Conservation (phyloP, 2,888 invertebrate species). For the Aricia artaxerxes region DNA sequence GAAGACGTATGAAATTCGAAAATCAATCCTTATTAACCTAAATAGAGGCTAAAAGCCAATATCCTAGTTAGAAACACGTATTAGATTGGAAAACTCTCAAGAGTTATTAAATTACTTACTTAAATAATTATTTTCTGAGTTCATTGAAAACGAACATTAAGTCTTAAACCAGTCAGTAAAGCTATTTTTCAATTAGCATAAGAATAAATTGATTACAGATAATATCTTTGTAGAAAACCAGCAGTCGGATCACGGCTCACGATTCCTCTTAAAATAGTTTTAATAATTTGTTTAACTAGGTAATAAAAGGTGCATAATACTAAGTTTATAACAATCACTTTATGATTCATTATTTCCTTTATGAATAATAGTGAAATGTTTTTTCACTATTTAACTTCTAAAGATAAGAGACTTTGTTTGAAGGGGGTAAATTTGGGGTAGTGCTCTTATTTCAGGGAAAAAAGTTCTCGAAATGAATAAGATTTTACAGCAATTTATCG, state of each 20-base stretch:
- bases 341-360: not conserved
- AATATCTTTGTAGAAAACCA: not conserved
- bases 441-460: too few relatives aligned
- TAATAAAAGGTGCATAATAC: not conserved
- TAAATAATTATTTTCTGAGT: too few relatives aligned
- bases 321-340: not conserved
- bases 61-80: not conserved
- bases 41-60: not conserved
- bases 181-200: not conserved
- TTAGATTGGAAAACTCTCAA: not conserved
- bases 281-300: not conserved
- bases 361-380: not conserved
- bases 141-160: too few relatives aligned
- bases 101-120: too few relatives aligned
- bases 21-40: not conserved
- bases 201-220: not conserved
- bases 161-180: too few relatives aligned
- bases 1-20: not conserved
- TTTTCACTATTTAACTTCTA: not conserved
- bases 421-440: too few relatives aligned
- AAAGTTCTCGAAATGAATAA: too few relatives aligned
- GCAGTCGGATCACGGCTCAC: not conserved
- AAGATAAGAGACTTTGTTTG: not conserved
- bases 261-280: not conserved
- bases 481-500: too few relatives aligned